phyloP scores from a whole-genome alignment of 1,140 invertebrate genomes.

The Lepidurus arcticus region DNA sequence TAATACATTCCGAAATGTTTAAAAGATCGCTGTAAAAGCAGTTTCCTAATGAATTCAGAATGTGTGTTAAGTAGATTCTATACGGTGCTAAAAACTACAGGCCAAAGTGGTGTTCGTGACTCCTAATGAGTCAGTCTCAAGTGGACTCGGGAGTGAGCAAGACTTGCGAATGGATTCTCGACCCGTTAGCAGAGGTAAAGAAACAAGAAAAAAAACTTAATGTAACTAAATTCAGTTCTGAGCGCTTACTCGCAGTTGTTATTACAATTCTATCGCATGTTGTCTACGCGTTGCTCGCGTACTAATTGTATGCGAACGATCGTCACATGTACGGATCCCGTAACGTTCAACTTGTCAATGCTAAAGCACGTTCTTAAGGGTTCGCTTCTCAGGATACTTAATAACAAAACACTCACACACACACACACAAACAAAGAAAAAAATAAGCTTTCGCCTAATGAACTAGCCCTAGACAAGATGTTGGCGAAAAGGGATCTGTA shows the following conservation, averaged over 20 bases:
- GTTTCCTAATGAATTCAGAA: neutral
- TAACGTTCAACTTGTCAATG: neutral
- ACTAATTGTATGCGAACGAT: too few relatives aligned
- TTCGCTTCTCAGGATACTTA: neutral
- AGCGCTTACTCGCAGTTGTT: too few relatives aligned
- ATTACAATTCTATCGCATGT: too few relatives aligned
- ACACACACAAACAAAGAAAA: neutral
- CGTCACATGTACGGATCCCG: neutral
- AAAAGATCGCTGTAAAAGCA: neutral
- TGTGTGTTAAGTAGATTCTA: neutral
- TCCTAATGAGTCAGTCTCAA: conserved; percentile 21
- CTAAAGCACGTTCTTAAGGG: neutral
- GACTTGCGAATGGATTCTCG: neutral
- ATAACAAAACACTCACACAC: conserved; percentile 8
- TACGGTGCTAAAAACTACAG: neutral
- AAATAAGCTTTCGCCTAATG: conserved; percentile 2
- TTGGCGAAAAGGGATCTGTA: neutral
- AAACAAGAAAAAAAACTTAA: neutral
- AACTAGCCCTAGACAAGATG: neutral
- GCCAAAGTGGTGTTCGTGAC: conserved; percentile 7
- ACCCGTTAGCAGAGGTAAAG: neutral
- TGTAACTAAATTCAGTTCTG: neutral
- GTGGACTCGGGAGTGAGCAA: conserved; percentile 16
- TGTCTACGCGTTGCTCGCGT: too few relatives aligned
- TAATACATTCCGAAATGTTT: conserved; percentile 7